phyloP scores from a whole-genome alignment of 2,888 invertebrate genomes.

The Dicranocentrus wangi region DNA sequence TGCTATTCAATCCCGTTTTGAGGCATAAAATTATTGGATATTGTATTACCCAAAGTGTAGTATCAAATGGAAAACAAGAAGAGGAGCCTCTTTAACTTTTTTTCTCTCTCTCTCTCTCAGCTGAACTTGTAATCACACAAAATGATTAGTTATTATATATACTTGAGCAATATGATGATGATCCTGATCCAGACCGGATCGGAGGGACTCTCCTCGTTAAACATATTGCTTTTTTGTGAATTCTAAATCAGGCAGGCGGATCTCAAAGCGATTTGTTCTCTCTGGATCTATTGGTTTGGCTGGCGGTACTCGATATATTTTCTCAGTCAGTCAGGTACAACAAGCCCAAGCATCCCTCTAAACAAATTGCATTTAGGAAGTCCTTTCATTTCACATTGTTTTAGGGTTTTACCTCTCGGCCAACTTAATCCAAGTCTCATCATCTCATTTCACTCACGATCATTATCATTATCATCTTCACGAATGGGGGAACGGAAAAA shows the following conservation, averaged over 20 bases:
- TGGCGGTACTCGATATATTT: slow-evolving; percentile 32
- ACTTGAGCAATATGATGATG: slow-evolving; percentile 62
- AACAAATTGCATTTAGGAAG: slow-evolving; percentile 48
- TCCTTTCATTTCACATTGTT: slow-evolving; percentile 56
- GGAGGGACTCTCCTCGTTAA: neutral
- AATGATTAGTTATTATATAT: slow-evolving; percentile 58
- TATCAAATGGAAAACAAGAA: neutral
- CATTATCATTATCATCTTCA: slow-evolving; percentile 43
- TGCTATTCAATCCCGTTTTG: too few species aligned
- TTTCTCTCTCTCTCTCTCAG: neutral
- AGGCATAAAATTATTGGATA: slow-evolving; percentile 25
- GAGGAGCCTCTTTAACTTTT: slow-evolving; percentile 1
- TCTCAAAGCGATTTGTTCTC: slow-evolving; percentile 10
- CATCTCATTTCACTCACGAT: slow-evolving; percentile 42
- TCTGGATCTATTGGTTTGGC: slow-evolving; percentile 6
- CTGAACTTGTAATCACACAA: slow-evolving; percentile 35
- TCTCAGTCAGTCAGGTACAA: neutral
- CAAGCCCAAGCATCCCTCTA: slow-evolving; percentile 1
- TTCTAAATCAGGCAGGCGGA: slow-evolving; percentile 59
- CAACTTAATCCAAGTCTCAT: slow-evolving; percentile 53
- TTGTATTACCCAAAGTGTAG: slow-evolving; percentile 22
- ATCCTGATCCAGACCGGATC: slow-evolving; percentile 24
- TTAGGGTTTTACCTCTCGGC: slow-evolving; percentile 43
- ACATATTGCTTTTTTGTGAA: slow-evolving; percentile 5
- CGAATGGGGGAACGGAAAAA: neutral